A percentile compares a stretch with the other conserved stretches of the same genome.
These are phyloP conservation scores for Coccyzus lansbergi DNA, from an alignment of 2,797 vertebrate species.

Conservation along the genomic window DNA sequence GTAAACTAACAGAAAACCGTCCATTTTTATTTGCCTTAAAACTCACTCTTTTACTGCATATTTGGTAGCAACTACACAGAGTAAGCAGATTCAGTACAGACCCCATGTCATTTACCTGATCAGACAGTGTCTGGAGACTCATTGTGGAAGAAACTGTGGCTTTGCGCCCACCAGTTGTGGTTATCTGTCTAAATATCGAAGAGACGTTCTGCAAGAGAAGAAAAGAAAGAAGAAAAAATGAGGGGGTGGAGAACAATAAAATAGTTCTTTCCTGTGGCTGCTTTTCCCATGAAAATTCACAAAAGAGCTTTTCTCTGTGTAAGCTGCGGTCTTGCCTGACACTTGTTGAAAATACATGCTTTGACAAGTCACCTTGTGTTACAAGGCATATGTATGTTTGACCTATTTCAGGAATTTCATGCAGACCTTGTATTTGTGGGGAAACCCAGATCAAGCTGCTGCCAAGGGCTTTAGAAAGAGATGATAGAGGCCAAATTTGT, in stretches of 20 bases:
- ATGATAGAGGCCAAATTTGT: background rate
- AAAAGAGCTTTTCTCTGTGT: background rate
- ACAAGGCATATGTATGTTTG: background rate
- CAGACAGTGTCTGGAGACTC: background rate
- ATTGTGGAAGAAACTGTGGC: background rate
- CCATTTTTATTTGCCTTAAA: background rate
- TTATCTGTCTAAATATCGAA: constrained; percentile 17
- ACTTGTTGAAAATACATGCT: background rate
- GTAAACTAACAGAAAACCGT: background rate
- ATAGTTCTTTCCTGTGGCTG: constrained; percentile 1
- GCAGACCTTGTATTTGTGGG: background rate
- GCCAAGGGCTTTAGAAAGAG: background rate
- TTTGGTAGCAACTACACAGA: background rate
- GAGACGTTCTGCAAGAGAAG: constrained; percentile 19
- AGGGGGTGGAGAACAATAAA: background rate
- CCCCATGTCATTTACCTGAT: background rate
- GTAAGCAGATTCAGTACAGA: background rate
- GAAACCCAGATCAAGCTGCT: background rate
- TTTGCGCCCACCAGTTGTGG: background rate
- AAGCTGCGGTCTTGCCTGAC: background rate
- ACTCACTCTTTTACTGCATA: background rate
- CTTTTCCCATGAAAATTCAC: background rate
- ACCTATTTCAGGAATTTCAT: background rate
- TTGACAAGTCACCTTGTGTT: background rate
- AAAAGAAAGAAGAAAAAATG: background rate